Percentiles rank a stretch among this genome's conserved stretches.
Conservation (phyloP, 2,888 invertebrate species). For the Pristionchus exspectatus region DNA sequence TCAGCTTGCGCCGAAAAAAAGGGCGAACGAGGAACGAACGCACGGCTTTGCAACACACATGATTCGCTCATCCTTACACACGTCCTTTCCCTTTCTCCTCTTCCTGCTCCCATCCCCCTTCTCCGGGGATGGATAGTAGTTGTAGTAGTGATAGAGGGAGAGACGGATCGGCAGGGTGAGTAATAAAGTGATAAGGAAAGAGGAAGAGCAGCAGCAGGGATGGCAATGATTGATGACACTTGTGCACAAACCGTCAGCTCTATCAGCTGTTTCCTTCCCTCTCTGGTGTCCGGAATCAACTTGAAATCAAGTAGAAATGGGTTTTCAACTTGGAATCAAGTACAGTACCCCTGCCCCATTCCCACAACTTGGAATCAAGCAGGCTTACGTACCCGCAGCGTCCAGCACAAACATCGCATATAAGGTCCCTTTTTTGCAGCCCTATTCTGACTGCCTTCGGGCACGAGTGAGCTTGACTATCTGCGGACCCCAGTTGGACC, state of each 20-base stretch:
- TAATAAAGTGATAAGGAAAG: constrained; percentile 46
- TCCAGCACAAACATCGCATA: too few species aligned
- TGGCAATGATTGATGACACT: constrained; percentile 38
- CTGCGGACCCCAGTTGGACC: too few species aligned
- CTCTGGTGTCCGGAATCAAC: too few species aligned
- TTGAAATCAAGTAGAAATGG: too few species aligned
- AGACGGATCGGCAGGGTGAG: constrained; percentile 34
- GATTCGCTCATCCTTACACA: neutral
- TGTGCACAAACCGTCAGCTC: neutral
- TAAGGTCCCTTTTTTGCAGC: too few species aligned
- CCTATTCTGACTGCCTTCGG: too few species aligned
- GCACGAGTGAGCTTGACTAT: too few species aligned
- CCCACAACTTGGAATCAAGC: too few species aligned
- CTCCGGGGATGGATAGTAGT: neutral
- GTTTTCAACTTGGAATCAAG: too few species aligned
- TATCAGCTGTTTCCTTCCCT: neutral
- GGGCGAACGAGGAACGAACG: neutral
- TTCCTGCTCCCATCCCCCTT: neutral
- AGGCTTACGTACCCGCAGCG: too few species aligned
- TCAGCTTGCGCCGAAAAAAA: neutral
- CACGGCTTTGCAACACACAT: constrained; percentile 8
- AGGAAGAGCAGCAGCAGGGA: constrained; percentile 30
- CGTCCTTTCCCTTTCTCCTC: constrained; percentile 30
- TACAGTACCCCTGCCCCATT: too few species aligned
- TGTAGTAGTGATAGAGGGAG: constrained; percentile 22